phyloP scores from a whole-genome alignment of 2,888 invertebrate genomes.

The Blastobasis adustella region DNA sequence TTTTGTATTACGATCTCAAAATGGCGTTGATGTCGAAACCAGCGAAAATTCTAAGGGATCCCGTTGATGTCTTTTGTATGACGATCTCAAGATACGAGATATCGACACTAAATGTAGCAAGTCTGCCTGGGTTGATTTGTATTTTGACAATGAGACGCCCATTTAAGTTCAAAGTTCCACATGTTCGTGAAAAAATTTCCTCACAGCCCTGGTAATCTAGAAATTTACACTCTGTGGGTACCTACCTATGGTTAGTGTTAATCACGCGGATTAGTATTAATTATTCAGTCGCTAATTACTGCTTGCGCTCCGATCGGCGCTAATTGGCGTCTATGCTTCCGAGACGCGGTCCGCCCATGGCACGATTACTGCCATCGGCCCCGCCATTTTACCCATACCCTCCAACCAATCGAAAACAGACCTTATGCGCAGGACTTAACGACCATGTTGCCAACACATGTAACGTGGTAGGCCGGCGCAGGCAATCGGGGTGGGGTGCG shows the following conservation, averaged over 20 bases:
- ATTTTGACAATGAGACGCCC: too few relatives aligned
- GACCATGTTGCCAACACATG: slow-evolving; percentile 36
- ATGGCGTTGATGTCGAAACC: too few relatives aligned
- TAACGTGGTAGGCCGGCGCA: slow-evolving; percentile 47
- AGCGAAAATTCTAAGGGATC: too few relatives aligned
- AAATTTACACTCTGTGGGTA: too few relatives aligned
- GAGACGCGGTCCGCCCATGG: slow-evolving; percentile 69
- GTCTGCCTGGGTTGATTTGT: too few relatives aligned
- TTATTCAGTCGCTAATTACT: slow-evolving; percentile 44
- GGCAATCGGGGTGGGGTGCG: slow-evolving; percentile 55
- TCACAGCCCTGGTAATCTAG: too few relatives aligned
- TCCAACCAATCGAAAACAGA: slow-evolving; percentile 26
- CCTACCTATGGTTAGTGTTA: neutral
- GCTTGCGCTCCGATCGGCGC: slow-evolving; percentile 45
- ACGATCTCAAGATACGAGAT: too few relatives aligned
- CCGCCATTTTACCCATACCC: slow-evolving; percentile 36
- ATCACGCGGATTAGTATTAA: slow-evolving; percentile 29
- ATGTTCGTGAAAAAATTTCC: too few relatives aligned
- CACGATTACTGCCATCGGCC: slow-evolving; percentile 60
- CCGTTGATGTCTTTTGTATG: too few relatives aligned
- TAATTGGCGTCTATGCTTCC: slow-evolving; percentile 66
- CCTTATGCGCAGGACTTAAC: slow-evolving; percentile 29
- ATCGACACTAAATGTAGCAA: too few relatives aligned
- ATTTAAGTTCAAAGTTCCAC: too few relatives aligned
- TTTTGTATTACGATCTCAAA: too few relatives aligned